Evolutionary conservation across 2,113 vertebrate genomes (phyloP), one percentile per base, ranked within the genome.

Genomic region (Lepus timidus): DNA sequence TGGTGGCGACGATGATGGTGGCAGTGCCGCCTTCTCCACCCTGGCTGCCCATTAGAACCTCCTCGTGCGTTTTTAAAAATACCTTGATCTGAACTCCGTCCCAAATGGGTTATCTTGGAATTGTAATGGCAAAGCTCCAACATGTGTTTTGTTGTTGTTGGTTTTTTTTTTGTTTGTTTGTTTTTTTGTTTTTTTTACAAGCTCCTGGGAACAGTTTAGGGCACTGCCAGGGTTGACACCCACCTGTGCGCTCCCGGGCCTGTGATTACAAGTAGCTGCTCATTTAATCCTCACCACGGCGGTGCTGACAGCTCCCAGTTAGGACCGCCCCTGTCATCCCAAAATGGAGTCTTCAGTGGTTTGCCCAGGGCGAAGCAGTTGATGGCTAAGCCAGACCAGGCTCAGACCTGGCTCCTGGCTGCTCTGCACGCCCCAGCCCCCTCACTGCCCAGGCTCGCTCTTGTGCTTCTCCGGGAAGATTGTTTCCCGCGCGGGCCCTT

Each of bases 251-350:
- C 33, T 73, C n/a, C 23, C 19, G 23, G 90, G 90, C 76, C 95
- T 55, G 71, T 90, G 95, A 95, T 95, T 73, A 94, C 16, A 64
- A 73, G 85, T 58, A 62, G 94, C 90, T 85, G 20, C 88, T 85
- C 25, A 61, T 94, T 95, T 88, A 64, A 75, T 75, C 81, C 73
- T 85, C 36, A 7, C 17, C 55, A 1, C 44, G 74, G 74, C 65
- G 33, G n/a, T 33, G 33, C 6, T 4, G 70, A n/a, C 55, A 64
- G 76, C 25, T 74, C 65, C 68, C 73, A 73, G 11, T 51, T 61
- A 25, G 62, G 36, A 9, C 79, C 74, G 74, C 75, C 67, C 33
- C 90, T 68, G 27, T 31, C 27, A 81, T 65, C 80, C 9, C 49
- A 74, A 71, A 75, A 62, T 25, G 11, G 68, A 85, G 85, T 51